phyloP scores from a whole-genome alignment of 2,797 vertebrate genomes.

The Chrysocyon brachyurus region DNA sequence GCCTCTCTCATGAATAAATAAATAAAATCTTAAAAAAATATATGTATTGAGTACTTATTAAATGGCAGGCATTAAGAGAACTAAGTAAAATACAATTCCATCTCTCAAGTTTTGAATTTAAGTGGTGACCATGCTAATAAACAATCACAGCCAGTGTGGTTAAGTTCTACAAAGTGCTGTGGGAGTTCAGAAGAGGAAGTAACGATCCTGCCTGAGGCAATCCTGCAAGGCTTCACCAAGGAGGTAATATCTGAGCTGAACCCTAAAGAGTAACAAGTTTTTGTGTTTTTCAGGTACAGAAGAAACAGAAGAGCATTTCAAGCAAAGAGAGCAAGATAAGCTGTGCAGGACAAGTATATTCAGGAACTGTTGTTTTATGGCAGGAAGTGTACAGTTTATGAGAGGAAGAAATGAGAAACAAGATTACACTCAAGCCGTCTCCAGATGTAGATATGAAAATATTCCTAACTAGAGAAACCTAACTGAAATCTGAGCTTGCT shows the following conservation, averaged over 20 bases:
- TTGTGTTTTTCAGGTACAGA: slow-evolving; percentile 1
- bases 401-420: background rate
- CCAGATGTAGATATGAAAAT: background rate
- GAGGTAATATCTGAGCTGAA: background rate
- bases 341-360: background rate
- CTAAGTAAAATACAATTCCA: background rate
- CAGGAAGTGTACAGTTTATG: background rate
- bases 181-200: background rate
- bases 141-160: background rate
- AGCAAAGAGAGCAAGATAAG: background rate
- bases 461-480: slow-evolving; percentile 23
- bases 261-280: background rate
- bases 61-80: background rate
- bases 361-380: background rate
- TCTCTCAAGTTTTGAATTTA: slow-evolving; percentile 38
- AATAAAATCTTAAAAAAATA: too few relatives aligned
- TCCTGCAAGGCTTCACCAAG: background rate
- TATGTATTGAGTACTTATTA: background rate
- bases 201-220: background rate
- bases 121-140: background rate
- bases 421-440: background rate
- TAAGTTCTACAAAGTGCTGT: background rate
- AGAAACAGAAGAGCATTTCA: background rate
- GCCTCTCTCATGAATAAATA: too few relatives aligned
- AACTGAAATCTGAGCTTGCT: slow-evolving; percentile 43